These are phyloP conservation scores for Montipora capitata DNA, from an alignment of 92 coral and sea anemone species.

Conservation along the genomic window DNA sequence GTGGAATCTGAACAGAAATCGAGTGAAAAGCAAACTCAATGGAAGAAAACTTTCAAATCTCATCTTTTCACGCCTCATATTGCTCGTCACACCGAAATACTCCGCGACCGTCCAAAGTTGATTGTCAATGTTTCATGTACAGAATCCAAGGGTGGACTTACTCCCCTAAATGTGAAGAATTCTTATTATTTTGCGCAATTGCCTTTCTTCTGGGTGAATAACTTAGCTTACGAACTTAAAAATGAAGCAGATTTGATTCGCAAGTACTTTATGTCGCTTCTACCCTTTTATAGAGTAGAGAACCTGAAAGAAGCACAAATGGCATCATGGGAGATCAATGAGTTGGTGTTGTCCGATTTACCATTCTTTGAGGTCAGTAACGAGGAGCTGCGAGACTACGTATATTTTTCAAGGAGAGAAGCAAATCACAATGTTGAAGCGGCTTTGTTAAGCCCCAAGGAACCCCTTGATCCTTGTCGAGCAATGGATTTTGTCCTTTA, in stretches of 20 bases:
- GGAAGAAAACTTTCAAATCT: neutral
- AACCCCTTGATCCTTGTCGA: neutral
- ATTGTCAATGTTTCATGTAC: neutral
- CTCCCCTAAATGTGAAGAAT: neutral
- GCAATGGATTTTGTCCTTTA: constrained; percentile 6
- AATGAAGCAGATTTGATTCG: constrained; percentile 1
- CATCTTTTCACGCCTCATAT: neutral
- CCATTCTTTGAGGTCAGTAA: constrained; percentile 14
- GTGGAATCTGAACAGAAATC: neutral
- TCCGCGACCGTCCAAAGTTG: neutral
- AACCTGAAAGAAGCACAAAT: neutral
- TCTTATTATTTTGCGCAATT: neutral
- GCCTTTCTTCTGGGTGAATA: constrained; percentile 1
- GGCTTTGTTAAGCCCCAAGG: neutral
- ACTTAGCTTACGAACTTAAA: neutral
- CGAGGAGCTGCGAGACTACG: neutral
- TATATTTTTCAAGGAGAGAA: neutral
- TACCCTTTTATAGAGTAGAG: constrained; percentile 6
- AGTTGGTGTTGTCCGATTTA: neutral
- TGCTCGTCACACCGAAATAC: neutral
- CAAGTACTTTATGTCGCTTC: neutral
- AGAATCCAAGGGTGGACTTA: neutral
- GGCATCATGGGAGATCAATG: constrained; percentile 12
- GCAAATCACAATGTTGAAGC: neutral
- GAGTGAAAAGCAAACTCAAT: neutral